Base-by-base conservation (phyloP, 2,113 vertebrate species). In the Indicator indicator region DNA sequence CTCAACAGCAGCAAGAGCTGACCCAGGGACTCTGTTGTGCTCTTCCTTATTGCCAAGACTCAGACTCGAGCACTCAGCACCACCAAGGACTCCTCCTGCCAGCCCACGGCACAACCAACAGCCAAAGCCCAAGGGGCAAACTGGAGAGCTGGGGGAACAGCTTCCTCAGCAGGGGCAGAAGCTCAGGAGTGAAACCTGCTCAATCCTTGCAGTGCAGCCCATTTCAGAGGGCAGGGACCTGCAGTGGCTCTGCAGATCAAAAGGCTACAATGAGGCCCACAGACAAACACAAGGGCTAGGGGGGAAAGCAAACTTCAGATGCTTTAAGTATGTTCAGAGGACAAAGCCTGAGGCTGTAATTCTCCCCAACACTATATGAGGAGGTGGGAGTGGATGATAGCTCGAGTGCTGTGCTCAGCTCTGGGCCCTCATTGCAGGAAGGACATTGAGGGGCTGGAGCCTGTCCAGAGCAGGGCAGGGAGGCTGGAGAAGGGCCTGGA, bases 271-370 rank as follows among this genome's bases (percentile, higher is more conserved):
- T 15, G 24, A 56, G 30, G 19, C 48, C 20, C 48, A 50, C 20
- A 50, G 9, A 30, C 12, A 64, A 15, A 16, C 9, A 14, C 6
- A 0, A 0, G 27, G 44, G 26, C 16, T 26, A 32, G 11, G 24
- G 40, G 18, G 32, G 70, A 48, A 78, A 70, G 8, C 28, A 11
- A 54, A 59, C 16, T 85, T 75, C 44, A 70, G 63, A 64, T 58
- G 30, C 58, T n/a, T 12, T 55, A 30, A 77, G 38, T 8, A 18
- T 1, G 13, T 76, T 58, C 40, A 55, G 27, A 55, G 58, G 58
- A 11, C 8, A 77, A 77, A 69, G 0, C n/a, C 79, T 20, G 26
- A 60, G 63, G 55, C 40, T 91, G 9, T 18, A 84, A 70, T 81
- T 90, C 50, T 65, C 50, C 56, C 67, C 52, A 38, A 38, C 7